A percentile compares a stretch with the other conserved stretches of the same genome.
Conservation (phyloP, 2,888 invertebrate genomes). For the Eugnorisma glareosa region DNA sequence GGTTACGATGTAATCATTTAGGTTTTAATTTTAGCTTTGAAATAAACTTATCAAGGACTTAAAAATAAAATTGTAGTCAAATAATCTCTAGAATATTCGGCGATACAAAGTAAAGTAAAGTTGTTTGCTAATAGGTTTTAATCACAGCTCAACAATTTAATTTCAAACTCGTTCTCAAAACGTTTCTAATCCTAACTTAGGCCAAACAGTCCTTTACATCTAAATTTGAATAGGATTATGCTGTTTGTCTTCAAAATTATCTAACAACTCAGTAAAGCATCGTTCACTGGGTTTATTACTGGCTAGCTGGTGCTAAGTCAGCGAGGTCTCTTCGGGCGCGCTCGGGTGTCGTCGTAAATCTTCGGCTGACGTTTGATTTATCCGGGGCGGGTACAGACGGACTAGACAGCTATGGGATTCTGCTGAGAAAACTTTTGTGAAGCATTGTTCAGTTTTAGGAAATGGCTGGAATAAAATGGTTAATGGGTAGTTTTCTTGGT, state of each 20-base stretch:
- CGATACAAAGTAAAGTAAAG: conserved; percentile 4
- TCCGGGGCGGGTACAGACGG: conserved; percentile 62
- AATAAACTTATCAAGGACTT: not conserved
- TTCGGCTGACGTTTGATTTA: conserved; percentile 71
- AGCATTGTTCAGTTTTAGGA: conserved; percentile 56
- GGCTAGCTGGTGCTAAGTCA: conserved; percentile 61
- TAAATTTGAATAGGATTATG: conserved; percentile 51
- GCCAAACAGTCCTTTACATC: conserved; percentile 23
- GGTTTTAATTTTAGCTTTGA: not conserved
- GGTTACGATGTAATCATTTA: not conserved
- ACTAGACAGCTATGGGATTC: conserved; percentile 56
- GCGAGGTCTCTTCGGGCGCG: conserved; percentile 57
- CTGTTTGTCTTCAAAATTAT: conserved; percentile 63
- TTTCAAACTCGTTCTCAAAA: conserved; percentile 34
- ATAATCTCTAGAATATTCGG: conserved; percentile 3
- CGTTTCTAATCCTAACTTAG: conserved; percentile 23
- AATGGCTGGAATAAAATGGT: conserved; percentile 51
- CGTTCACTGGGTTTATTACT: conserved; percentile 59
- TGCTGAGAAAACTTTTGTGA: conserved; percentile 57
- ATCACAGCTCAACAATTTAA: conserved; percentile 39
- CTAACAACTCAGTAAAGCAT: conserved; percentile 51
- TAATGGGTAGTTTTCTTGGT: conserved; percentile 44
- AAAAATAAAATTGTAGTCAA: not conserved
- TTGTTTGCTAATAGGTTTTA: conserved; percentile 16
- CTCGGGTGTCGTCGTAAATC: conserved; percentile 71